Evolutionary conservation across 2,113 vertebrate species (phyloP), one percentile per base, ranked within the genome.

Genomic region (Neogale vison): DNA sequence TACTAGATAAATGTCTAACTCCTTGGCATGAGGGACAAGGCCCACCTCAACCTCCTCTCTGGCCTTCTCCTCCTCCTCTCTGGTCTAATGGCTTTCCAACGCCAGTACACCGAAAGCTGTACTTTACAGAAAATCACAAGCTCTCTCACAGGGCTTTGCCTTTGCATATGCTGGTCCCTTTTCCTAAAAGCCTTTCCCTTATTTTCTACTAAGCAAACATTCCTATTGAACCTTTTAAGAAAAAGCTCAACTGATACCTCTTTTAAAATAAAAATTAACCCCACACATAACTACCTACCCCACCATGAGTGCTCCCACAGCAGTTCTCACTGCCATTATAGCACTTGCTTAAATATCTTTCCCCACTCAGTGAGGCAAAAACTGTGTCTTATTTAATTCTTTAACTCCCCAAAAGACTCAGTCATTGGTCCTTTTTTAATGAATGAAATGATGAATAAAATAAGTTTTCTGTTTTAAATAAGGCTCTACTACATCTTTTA

Each of bases 401-500:
- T 87, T 69, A 71, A 55, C 31, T 72, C 69, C 69, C 29, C 50
- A 31, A 47, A 77, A 57, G 59, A 14, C 47, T 61, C 71, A 14
- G 42, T 55, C 74, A 74, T 55, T 21, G 92, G 88, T 96, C 36
- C 67, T 94, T 85, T 52, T 47, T 86, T 50, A 88, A 90, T 76
- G 9, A 93, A 77, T 84, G 59, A 96, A 77, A 95, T 42, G 61
- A 80, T 42, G 84, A 88, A 97, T 24, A 67, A 67, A 81, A 96
- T 24, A 67, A 67, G 76, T 61, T 87, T 89, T 95, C 20, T 90
- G 47, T 65, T 86, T 77, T 86, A 77, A 34, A 34, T 67, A 15
- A 88, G 71, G 72, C 13, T 92, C 72, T 87, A 67, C 79, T 94
- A 94, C 79, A 79, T 80, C 23, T 95, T 93, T 90, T 72, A 61